phyloP scores from a whole-genome alignment of 2,888 invertebrate genomes.

The Patella depressa region DNA sequence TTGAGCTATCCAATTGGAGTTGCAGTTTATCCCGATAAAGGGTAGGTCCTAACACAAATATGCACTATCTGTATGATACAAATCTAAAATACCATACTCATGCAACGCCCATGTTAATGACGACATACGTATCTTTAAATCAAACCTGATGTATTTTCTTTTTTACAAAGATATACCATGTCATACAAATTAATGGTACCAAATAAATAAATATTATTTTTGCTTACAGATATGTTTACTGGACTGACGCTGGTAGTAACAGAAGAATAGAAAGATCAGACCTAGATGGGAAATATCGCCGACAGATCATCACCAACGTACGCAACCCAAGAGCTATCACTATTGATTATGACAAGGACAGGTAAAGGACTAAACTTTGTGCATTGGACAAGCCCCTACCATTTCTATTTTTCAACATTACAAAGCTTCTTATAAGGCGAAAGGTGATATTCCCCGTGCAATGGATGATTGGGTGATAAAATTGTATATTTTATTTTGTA shows the following conservation, averaged over 20 bases:
- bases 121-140: no score
- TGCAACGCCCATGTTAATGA: no score
- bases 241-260: background rate
- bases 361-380: background rate
- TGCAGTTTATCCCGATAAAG: background rate
- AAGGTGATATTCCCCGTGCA: no score
- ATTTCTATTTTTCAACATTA: no score
- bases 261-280: conserved; percentile 1
- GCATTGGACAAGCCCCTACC: no score
- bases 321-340: background rate
- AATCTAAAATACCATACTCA: no score
- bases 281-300: conserved; percentile 18
- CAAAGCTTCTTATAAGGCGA: no score
- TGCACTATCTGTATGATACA: background rate
- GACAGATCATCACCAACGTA: background rate
- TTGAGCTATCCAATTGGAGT: background rate
- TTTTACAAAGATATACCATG: no score
- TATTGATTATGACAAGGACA: conserved; percentile 17
- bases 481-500: background rate
- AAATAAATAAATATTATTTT: background rate
- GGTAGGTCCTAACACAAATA: background rate
- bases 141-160: no score
- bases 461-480: no score
- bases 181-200: no score
- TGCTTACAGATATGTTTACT: background rate